These are phyloP conservation scores for Palythoa grandiflora DNA, from an alignment of 92 coral and sea anemone genomes.

Conservation along the genomic window DNA sequence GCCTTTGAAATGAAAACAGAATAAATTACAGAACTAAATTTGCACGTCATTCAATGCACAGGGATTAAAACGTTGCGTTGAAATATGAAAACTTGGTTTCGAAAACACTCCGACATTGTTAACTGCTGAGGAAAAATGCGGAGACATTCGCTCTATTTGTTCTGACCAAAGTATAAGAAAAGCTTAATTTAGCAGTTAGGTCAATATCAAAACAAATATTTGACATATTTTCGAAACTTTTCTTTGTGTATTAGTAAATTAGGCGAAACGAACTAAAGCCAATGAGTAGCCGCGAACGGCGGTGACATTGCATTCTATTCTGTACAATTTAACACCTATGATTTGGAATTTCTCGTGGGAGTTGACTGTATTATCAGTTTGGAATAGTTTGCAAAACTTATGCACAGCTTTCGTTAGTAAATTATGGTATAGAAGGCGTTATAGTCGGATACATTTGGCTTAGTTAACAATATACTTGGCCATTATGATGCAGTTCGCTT, in stretches of 20 bases:
- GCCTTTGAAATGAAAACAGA: background rate
- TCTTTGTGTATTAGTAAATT: conserved; percentile 1
- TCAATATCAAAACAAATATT: conserved; percentile 27
- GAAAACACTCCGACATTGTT: background rate
- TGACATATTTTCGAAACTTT: conserved; percentile 15
- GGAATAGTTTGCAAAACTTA: background rate
- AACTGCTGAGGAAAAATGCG: background rate
- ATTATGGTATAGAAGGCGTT: background rate
- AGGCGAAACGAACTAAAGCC: conserved; percentile 72
- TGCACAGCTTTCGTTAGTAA: background rate
- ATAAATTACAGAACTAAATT: background rate
- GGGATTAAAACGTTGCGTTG: background rate
- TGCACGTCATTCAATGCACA: background rate
- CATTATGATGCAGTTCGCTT: background rate
- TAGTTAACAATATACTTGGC: background rate
- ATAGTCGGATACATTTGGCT: background rate
- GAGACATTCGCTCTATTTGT: background rate
- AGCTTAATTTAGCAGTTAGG: background rate
- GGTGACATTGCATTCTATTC: conserved; percentile 9
- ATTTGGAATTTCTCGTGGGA: conserved; percentile 27
- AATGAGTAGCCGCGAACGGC: conserved; percentile 48
- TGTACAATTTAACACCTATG: conserved; percentile 1
- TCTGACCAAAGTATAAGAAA: background rate
- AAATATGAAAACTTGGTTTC: background rate
- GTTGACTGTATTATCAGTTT: conserved; percentile 4